phyloP scores from a whole-genome alignment of 2,113 vertebrate genomes.

The Podilymbus podiceps region DNA sequence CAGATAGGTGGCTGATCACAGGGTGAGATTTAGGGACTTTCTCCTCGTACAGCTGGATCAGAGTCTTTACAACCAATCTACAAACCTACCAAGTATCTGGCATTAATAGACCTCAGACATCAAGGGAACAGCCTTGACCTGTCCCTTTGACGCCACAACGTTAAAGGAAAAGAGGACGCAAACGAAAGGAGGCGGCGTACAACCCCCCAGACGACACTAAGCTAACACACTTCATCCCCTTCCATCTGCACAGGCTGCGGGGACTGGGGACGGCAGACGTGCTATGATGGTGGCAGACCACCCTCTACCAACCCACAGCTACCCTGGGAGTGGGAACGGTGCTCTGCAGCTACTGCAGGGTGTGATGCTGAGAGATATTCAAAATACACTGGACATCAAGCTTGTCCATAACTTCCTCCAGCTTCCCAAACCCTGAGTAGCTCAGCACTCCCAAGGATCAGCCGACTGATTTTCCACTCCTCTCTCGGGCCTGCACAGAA shows the following conservation, averaged over 20 bases:
- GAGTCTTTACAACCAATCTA: neutral
- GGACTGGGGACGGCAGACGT: neutral
- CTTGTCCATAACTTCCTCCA: neutral
- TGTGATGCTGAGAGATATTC: neutral
- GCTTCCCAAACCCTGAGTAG: neutral
- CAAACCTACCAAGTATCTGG: neutral
- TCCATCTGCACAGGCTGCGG: neutral
- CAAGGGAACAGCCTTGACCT: neutral
- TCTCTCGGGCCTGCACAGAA: neutral
- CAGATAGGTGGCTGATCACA: neutral
- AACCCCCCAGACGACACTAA: neutral
- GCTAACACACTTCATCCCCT: neutral
- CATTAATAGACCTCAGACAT: neutral
- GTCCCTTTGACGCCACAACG: neutral
- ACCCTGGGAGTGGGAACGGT: neutral
- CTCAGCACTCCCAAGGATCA: neutral
- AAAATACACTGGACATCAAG: neutral
- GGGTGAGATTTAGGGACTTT: neutral
- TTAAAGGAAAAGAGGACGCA: neutral
- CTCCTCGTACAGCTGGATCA: neutral
- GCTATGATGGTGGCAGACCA: neutral
- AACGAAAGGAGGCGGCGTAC: neutral
- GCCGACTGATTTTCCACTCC: neutral
- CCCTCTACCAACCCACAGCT: neutral
- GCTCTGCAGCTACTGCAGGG: neutral